Evolutionary conservation across 2,797 vertebrate genomes (phyloP).

Genomic region (Mastacembelus armatus): DNA sequence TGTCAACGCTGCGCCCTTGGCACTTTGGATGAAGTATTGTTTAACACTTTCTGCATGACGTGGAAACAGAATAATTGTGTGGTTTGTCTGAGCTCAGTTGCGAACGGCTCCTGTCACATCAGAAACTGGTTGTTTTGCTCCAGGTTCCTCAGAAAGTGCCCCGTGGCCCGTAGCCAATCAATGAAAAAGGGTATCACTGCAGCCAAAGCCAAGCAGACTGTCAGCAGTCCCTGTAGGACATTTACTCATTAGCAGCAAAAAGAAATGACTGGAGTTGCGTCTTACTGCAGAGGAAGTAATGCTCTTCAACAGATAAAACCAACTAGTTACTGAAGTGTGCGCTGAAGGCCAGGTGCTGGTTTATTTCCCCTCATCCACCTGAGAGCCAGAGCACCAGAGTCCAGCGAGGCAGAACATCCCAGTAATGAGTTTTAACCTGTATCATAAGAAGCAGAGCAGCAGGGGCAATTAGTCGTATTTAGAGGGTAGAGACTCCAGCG

Average conservation of each 20-base stretch:
- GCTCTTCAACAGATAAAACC: slow-evolving; percentile 41
- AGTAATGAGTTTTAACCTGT: slow-evolving; percentile 74
- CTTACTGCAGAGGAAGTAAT: slow-evolving; percentile 13
- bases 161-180: too few relatives aligned
- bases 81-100: slow-evolving; percentile 9
- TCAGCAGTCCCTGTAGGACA: slow-evolving; percentile 40
- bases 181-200: slow-evolving; percentile 61
- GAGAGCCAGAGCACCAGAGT: slow-evolving; percentile 24
- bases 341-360: slow-evolving; percentile 31
- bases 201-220: slow-evolving; percentile 52
- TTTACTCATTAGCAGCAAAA: slow-evolving; percentile 32
- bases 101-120: slow-evolving; percentile 8
- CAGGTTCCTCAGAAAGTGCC: slow-evolving; percentile 2
- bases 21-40: slow-evolving; percentile 42
- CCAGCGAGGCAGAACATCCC: slow-evolving; percentile 56
- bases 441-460: slow-evolving; percentile 70
- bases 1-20: slow-evolving; percentile 55
- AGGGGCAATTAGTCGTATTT: slow-evolving; percentile 75
- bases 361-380: slow-evolving; percentile 52
- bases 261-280: slow-evolving; percentile 36
- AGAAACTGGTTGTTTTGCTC: slow-evolving; percentile 32
- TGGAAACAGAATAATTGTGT: neutral
- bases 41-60: slow-evolving; percentile 42
- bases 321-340: slow-evolving; percentile 23
- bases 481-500: slow-evolving; percentile 53